Base-by-base conservation (phyloP, 2,113 vertebrate species). In the Ameiurus melas region DNA sequence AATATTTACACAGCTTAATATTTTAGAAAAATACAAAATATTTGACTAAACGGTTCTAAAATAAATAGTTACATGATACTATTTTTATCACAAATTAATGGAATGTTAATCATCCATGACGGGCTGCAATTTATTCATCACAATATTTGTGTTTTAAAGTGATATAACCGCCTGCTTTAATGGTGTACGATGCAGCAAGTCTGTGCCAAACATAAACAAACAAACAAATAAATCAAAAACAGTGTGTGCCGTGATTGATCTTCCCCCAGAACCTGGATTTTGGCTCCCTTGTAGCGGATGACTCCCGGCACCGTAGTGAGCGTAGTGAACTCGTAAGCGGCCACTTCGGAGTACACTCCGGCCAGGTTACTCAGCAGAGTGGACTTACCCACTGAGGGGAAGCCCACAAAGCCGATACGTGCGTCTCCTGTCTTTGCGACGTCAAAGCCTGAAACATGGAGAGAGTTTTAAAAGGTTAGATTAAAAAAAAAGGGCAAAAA, bases 391-490 rank as follows among this genome's bases (percentile, higher is more conserved):
- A 99, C 98, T 6, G 98, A 99, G 0, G 98, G 98, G 93, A 99
- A 99, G 36, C 98, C 98, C 73, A 99, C 98, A 91, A 99, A 99
- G n/a, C 98, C 98, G 71, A 99, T 97, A 58, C 98, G 96, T 33
- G 98, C 98, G 92, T 99, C 98, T 13, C 98, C 98, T 0, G 98
- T 99, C 95, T 99, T 99, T 13, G 98, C 98, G 68, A 99, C 98
- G 85, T 99, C 98, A 89, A 99, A 99, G 91, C 98, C 98, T 99
- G 86, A 75, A 90, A 89, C 3, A 84, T 33, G 77, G 36, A 79
- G 1, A 22, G 3, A 1, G 22, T 14, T 58, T n/a, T 19, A 68
- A 36, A 47, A 79, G 43, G 1, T n/a, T n/a, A 8, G 2, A 80
- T n/a, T 19, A n/a, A n/a, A n/a, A 5, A 43, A 43, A 0, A 77